Evolutionary conservation across 2,888 invertebrate species (phyloP), one percentile per base, ranked within the genome.

Genomic region (Lissonota sp.): DNA sequence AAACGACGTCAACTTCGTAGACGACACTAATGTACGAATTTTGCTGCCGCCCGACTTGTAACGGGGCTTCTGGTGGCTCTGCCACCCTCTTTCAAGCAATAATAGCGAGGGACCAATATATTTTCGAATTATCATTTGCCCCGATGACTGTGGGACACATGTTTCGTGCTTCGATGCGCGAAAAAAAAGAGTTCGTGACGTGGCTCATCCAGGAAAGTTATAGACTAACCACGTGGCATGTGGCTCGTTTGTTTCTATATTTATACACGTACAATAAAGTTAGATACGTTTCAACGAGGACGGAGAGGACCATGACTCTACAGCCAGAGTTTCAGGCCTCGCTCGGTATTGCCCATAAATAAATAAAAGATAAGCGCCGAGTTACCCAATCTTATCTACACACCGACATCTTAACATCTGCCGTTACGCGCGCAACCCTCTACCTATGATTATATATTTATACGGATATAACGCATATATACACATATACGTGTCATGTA

Each of bases 91-190:
- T 80, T 76, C 71, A 40, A n/a, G 63, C 79, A 81, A 81, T 81
- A 85, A 82, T 82, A 77, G 80, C 82, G 83, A 87, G 80, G 88
- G 88, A 87, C 85, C 26, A 88, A 91, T 90, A 88, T 91, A 90
- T 90, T 91, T 90, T 90, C 87, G 82, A 90, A 89, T 91, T 88
- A 90, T 89, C 91, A 90, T 85, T 86, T 86, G 89, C 86, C 83
- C 87, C 85, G 84, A 82, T 88, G 86, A 82, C 84, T 86, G 85
- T 84, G 84, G 83, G 83, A 87, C 87, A 87, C 85, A 86, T 87
- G 86, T 83, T 85, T 71, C 77, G 58, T 57, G 72, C 49, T 80
- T 75, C 8, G 6, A 57, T 26, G 26, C 49, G 72, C 63, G 44
- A 42, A 62, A 70, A 69, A 60, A 79, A 79, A 77, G 79, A 79